Base-by-base conservation (phyloP, 2,888 invertebrate genomes). In the Chalcis sispes region DNA sequence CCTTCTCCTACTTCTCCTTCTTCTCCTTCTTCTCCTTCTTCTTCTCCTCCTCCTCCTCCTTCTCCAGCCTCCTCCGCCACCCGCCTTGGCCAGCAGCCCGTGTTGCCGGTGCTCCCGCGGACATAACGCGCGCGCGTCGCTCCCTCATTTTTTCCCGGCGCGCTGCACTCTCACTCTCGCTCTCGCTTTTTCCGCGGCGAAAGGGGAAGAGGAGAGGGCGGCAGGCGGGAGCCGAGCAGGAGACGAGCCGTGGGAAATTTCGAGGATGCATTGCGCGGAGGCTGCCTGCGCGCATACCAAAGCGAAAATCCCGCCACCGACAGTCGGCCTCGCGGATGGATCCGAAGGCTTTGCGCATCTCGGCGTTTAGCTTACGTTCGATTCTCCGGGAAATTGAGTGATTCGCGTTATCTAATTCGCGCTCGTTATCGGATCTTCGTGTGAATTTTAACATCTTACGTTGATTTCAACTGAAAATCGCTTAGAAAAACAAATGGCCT, bases 231-330 rank as follows among this genome's bases (percentile, higher is more conserved):
- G n/a, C 23, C 7, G 62, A 8, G 50, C 32, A 25, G 54, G 59
- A 59, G 72, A 78, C 78, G 74, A 78, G 74, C 79, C 62, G 71
- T 72, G 78, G 75, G 66, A 76, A 65, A 71, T 78, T 67, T 7
- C 54, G 65, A 66, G 71, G 77, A 75, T 67, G 70, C 69, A 64
- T 29, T 20, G 20, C 36, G 40, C 32, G 18, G 40, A 32, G 7
- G 42, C 42, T 8, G 42, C 40, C 59, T 36, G 29, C 32, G 67
- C 59, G 64, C 79, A 74, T 67, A 54, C 67, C 67, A 67, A 29
- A n/a, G n/a, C 61, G 66, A 40, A 61, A 72, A 42, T 32, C 27
- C 20, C 67, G 8, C 32, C 32, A 32, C 5, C 32, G 5, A 5
- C 32, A 32, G 32, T 8, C 32, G 32, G 32, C 32, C 8, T 32